Conservation (phyloP, 2,888 invertebrate genomes). For the Hipparchia sbordonii region DNA sequence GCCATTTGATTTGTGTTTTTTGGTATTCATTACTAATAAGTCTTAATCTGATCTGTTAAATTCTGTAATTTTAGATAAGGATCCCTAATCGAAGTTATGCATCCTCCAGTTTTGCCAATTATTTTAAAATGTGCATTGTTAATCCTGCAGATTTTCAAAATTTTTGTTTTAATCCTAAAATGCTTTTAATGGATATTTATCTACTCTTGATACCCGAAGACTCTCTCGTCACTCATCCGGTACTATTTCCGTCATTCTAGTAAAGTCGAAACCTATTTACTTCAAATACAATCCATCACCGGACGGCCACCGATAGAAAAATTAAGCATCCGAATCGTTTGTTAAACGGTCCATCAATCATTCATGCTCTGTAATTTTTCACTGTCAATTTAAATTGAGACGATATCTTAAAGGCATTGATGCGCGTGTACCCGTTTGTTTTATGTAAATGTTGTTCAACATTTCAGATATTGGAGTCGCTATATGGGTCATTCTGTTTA, state of each 20-base stretch:
- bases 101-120: no score
- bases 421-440: slow-evolving; percentile 10
- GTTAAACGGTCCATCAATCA: slow-evolving; percentile 76
- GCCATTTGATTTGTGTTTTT: no score
- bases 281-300: slow-evolving; percentile 63
- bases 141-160: no score
- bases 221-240: not conserved
- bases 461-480: not conserved
- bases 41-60: no score
- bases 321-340: slow-evolving; percentile 74
- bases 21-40: no score
- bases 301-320: slow-evolving; percentile 72
- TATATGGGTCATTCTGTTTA: no score
- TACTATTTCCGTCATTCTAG: slow-evolving; percentile 7
- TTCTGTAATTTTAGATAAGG: no score
- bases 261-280: slow-evolving; percentile 28
- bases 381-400: slow-evolving; percentile 57
- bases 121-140: no score
- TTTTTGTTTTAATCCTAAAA: not conserved
- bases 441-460: not conserved
- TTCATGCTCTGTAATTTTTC: slow-evolving; percentile 68
- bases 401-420: slow-evolving; percentile 18
- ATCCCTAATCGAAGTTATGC: no score
- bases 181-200: not conserved
- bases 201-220: not conserved